phyloP scores from a whole-genome alignment of 2,113 vertebrate species.

The Hippoglossus stenolepis region DNA sequence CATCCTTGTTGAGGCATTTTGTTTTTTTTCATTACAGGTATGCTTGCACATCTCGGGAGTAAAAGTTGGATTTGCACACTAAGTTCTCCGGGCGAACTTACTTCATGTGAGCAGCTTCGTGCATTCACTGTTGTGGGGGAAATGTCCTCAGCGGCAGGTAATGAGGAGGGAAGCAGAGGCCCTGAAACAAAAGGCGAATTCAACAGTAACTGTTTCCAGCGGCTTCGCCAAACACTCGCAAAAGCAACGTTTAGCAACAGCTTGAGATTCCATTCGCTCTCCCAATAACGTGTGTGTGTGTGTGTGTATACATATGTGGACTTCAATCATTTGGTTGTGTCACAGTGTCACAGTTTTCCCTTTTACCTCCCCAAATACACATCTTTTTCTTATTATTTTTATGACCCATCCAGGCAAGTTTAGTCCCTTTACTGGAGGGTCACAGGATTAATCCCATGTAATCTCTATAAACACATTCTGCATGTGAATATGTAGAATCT shows the following conservation, averaged over 20 bases:
- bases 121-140: not conserved
- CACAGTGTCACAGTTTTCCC: not conserved
- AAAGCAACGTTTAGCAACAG: constrained; percentile 37
- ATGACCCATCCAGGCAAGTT: not conserved
- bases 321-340: not conserved
- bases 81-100: constrained; percentile 19
- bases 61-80: constrained; percentile 28
- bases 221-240: constrained; percentile 49
- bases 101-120: not conserved
- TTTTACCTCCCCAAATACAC: not conserved
- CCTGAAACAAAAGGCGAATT: constrained; percentile 74
- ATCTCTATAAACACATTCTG: too few species aligned
- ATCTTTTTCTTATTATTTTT: not conserved
- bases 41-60: constrained; percentile 1
- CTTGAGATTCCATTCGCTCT: constrained; percentile 42
- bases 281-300: constrained; percentile 47
- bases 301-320: constrained; percentile 11
- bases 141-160: constrained; percentile 26
- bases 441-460: not conserved
- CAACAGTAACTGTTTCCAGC: constrained; percentile 75
- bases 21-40: constrained; percentile 37
- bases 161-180: constrained; percentile 41
- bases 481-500: too few species aligned
- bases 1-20: constrained; percentile 31
- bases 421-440: not conserved